phyloP scores from a whole-genome alignment of 2,113 vertebrate species.

The Pollimyrus isidori region DNA sequence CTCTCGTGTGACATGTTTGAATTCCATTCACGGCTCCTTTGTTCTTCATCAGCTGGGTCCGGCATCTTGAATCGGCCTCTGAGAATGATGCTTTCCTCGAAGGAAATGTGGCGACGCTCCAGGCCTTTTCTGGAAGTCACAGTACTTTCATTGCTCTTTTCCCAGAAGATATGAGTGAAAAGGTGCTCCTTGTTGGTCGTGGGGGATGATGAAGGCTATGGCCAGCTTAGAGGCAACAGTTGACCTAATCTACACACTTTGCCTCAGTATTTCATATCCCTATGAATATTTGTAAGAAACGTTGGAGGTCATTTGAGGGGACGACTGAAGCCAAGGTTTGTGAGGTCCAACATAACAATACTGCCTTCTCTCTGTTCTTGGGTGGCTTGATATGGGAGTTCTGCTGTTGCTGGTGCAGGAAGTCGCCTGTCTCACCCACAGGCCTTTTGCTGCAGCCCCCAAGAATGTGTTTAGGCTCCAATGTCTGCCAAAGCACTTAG shows the following conservation, averaged over 20 bases:
- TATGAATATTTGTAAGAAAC: neutral
- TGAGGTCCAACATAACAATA: neutral
- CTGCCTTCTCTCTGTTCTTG: slow-evolving; percentile 16
- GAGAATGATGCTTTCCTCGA: neutral
- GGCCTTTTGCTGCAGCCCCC: neutral
- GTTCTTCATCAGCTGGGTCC: neutral
- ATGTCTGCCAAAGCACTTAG: slow-evolving; percentile 17
- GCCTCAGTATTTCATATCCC: neutral
- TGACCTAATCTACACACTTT: neutral
- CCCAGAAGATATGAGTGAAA: neutral
- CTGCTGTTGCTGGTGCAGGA: neutral
- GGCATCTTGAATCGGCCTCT: neutral
- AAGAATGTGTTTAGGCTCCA: slow-evolving; percentile 18
- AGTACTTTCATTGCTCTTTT: neutral
- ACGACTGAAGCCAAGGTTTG: neutral
- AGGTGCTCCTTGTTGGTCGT: neutral
- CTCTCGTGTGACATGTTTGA: neutral
- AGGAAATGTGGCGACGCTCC: neutral
- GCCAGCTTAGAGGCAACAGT: neutral
- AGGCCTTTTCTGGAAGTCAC: neutral
- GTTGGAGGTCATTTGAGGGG: neutral
- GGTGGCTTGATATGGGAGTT: slow-evolving; percentile 14
- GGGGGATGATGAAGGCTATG: neutral
- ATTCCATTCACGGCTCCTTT: neutral
- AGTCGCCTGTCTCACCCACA: slow-evolving; percentile 5